Conservation (phyloP, 2,888 invertebrate genomes). For the Sesia apiformis region DNA sequence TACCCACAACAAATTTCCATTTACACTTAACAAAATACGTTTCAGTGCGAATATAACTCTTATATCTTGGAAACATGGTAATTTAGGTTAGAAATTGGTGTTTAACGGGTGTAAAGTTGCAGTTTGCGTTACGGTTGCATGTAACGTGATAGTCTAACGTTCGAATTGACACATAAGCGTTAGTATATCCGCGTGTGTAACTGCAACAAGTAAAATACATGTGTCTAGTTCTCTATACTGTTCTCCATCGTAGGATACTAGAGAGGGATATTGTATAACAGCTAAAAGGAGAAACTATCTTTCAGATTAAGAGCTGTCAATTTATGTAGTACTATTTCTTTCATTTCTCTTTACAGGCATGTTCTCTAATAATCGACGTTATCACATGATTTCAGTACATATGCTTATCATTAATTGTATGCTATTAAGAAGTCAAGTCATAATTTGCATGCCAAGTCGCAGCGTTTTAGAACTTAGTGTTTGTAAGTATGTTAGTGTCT, state of each 20-base stretch:
- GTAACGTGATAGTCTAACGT: slow-evolving; percentile 26
- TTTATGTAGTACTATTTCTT: too few relatives aligned
- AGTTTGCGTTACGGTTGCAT: slow-evolving; percentile 25
- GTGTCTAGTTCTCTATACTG: background rate
- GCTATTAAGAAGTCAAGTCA: too few relatives aligned
- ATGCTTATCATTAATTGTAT: too few relatives aligned
- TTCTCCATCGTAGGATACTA: background rate
- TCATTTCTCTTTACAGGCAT: too few relatives aligned
- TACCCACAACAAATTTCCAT: slow-evolving; percentile 28
- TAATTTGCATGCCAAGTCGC: too few relatives aligned
- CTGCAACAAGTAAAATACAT: slow-evolving; percentile 1
- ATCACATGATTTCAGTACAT: too few relatives aligned
- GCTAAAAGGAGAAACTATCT: too few relatives aligned
- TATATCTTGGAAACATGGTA: slow-evolving; percentile 17
- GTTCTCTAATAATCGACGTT: too few relatives aligned
- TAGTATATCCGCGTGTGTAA: slow-evolving; percentile 15
- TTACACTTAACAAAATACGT: slow-evolving; percentile 19
- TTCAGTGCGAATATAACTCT: slow-evolving; percentile 20
- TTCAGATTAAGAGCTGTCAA: too few relatives aligned
- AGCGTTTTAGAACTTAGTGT: too few relatives aligned
- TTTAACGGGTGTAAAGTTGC: slow-evolving; percentile 8
- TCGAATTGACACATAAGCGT: slow-evolving; percentile 18
- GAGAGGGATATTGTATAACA: background rate
- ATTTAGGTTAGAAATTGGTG: slow-evolving; percentile 12
- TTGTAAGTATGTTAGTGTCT: too few relatives aligned